Conservation (phyloP, 2,888 invertebrate genomes). For the Rutpela maculata region DNA sequence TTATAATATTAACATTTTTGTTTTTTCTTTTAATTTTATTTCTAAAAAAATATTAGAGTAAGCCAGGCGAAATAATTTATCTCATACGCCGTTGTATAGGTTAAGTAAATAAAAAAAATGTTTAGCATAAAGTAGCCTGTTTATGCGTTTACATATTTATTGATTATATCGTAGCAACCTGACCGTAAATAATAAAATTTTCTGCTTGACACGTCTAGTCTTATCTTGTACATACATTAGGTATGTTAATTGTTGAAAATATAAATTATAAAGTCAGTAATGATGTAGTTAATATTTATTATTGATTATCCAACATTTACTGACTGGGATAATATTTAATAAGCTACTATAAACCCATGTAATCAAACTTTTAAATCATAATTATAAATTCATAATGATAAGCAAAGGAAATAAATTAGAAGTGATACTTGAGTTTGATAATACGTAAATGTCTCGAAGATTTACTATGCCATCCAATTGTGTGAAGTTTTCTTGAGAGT, state of each 20-base stretch:
- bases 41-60: neutral
- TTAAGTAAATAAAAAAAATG: constrained; percentile 18
- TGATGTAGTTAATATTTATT: constrained; percentile 38
- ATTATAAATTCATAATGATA: constrained; percentile 22
- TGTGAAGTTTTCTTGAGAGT: constrained; percentile 39
- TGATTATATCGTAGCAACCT: constrained; percentile 52
- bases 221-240: constrained; percentile 42
- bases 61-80: neutral
- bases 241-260: constrained; percentile 50
- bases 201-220: constrained; percentile 51
- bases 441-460: constrained; percentile 32
- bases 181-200: constrained; percentile 56
- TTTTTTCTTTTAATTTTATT: too few relatives aligned
- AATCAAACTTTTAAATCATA: constrained; percentile 10
- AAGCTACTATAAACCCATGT: constrained; percentile 2
- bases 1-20: too few relatives aligned
- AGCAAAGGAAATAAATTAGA: constrained; percentile 15
- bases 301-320: constrained; percentile 30
- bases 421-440: constrained; percentile 15
- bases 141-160: constrained; percentile 53
- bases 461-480: constrained; percentile 40
- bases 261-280: constrained; percentile 42
- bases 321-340: constrained; percentile 15
- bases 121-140: constrained; percentile 34
- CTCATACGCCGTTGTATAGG: neutral